Base-by-base conservation (phyloP, 2,797 vertebrate genomes). In the Benthosema pterotum region DNA sequence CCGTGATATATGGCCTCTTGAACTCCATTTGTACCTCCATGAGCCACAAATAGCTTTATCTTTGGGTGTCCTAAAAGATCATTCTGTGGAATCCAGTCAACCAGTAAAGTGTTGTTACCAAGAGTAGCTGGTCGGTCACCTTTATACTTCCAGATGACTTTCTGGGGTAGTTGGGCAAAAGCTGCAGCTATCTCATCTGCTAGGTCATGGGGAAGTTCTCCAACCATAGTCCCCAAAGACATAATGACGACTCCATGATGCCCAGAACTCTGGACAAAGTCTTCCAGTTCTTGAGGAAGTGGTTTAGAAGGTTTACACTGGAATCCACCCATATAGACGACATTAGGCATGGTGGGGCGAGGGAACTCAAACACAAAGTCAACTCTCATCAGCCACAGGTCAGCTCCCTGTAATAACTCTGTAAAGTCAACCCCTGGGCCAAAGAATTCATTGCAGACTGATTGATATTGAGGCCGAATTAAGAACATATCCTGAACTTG, bases 341-440 rank as follows among this genome's bases (percentile, higher is more conserved):
- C 46, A 56, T 94, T 94, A 38, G 93, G 93, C 90, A 94, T 88
- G 0, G 91, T 90, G n/a, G 92, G 93, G 0, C 91, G 88, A 15
- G 92, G 91, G 42, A 89, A 93, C 65, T 93, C 92, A 51, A 94
- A 91, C n/a, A 92, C 88, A 79, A 93, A 93, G 71, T 93, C 90
- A 14, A 88, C 88, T 66, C 87, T 86, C 91, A 93, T 93, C 0
- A 94, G 85, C 88, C 91, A 93, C 45, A 94, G 62, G 60, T 94
- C 89, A 2, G 91, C 90, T 2, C 71, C 81, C 73, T 86, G 84
- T 63, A 90, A 87, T 16, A 92, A 80, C 0, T 81, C 38, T 17
- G 87, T 83, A 61, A 80, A 90, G 58, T 70, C 69, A 3, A 87
- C 63, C 16, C 77, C 75, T 32, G 87, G 66, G n/a, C 78, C 77